Base-by-base conservation (phyloP, 2,888 invertebrate species). In the Spatulosminthurus flaviceps region DNA sequence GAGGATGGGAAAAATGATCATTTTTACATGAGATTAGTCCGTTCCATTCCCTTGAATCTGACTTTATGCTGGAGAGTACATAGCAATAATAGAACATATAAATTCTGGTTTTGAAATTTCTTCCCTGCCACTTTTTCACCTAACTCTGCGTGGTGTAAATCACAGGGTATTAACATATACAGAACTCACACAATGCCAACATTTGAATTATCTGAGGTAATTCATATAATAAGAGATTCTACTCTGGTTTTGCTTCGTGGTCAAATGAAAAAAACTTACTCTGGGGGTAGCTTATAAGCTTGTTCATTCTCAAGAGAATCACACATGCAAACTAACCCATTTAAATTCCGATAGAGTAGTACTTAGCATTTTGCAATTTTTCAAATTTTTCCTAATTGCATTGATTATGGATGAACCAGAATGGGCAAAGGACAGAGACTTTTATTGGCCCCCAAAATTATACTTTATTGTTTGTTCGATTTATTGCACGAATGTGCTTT, bases 391-490 rank as follows among this genome's bases (percentile, higher is more conserved):
- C 51, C 16, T 51, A 51, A 51, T 51, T 51, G 51, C 51, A 51
- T 51, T 51, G 51, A 51, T 51, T 51, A 51, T 51, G 51, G 51
- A 51, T 51, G 51, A 51, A 51, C 51, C 16, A 51, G 16, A 51
- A 51, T n/a, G 16, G 5, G 51, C 16, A 34, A 5, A 9, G 5
- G 19, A 51, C 51, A n/a, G 51, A 2, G 19, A 51, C 51, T 51
- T 51, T 51, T 51, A 51, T 34, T 34, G 34, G 34, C 34, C 9
- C 9, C 5, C 34, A 34, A 34, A n/a, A 34, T 9, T 34, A 9
- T 34, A 34, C 34, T 34, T 34, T 34, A 34, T 34, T 34, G 34
- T 34, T 34, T 34, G 34, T 4, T 34, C 34, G 4, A 34, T 34
- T 34, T 34, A 9, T 34, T 34, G 9, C 9, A 34, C 9, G 5